Percentiles rank a stretch among this genome's conserved stretches.
Conservation (phyloP, 2,113 vertebrate species). For the Leptobrachium leishanense region DNA sequence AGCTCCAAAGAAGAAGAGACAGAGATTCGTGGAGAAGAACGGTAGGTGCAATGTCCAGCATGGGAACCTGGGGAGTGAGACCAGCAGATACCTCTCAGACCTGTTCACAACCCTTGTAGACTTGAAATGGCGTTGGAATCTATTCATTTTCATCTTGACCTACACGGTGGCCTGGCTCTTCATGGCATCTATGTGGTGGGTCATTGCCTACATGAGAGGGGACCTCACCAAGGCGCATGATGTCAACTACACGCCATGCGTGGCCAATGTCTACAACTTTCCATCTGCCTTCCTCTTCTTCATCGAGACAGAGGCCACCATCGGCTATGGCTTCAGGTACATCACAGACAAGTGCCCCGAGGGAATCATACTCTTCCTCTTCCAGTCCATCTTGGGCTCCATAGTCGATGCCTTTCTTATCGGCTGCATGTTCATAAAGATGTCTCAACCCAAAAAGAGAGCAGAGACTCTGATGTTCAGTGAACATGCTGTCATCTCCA, state of each 20-base stretch:
- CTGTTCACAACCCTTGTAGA: constrained; percentile 97
- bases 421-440: constrained; percentile 99
- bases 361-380: constrained; percentile 96
- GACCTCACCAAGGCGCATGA: constrained; percentile 90
- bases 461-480: constrained; percentile 98
- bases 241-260: constrained; percentile 93
- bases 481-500: constrained; percentile 93
- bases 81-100: constrained; percentile 95
- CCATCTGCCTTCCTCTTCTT: constrained; percentile 98
- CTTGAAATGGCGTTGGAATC: constrained; percentile 99
- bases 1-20: constrained; percentile 85
- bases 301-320: constrained; percentile 96
- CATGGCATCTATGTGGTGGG: constrained; percentile 99
- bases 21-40: constrained; percentile 99
- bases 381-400: constrained; percentile 97
- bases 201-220: constrained; percentile 92
- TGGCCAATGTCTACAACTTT: constrained; percentile 98
- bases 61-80: constrained; percentile 96
- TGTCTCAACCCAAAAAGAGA: constrained; percentile 98
- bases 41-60: constrained; percentile 98
- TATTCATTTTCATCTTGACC: constrained; percentile 97
- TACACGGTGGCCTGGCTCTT: constrained; percentile 98
- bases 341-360: constrained; percentile 98
- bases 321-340: constrained; percentile 96
- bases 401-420: constrained; percentile 97